Base-by-base conservation (phyloP, 2,888 invertebrate genomes). In the Amaurobius ferox region DNA sequence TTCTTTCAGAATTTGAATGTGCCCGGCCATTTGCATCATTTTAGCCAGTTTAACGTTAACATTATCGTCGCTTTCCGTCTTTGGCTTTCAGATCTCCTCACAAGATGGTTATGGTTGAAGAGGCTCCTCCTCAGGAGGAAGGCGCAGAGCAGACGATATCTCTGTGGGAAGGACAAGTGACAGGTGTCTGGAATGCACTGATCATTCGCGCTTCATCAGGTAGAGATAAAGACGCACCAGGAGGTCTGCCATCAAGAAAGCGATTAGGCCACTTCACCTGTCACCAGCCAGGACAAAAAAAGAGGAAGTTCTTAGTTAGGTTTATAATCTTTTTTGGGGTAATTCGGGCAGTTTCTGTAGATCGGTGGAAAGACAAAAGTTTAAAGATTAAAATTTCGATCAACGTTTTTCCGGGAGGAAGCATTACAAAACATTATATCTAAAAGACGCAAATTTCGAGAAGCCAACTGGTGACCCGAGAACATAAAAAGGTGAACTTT, bases 121-220 rank as follows among this genome's bases (percentile, higher is more conserved):
- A 1, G 23, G 6, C 11, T 55, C 23, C 23, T 55, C 23, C 19
- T 3, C 5, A 1, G 44, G 44, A 6, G 6, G 44, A 16, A 23
- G 55, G 55, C 3, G 23, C 3, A 23, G 23, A 55, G 16, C 23
- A 55, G 55, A 55, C 55, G 55, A 55, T 55, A 55, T 55, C 55
- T 55, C 55, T 16, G 3, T 6, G 11, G 16, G 55, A 55, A 23
- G 23, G 23, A 6, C 81, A 55, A 62, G 74, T 81, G 81, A 81
- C 81, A 81, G 81, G 81, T 81, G 81, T 74, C 81, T 32, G 74
- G 70, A 74, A 68, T 70, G 68, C 35, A 62, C 61, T 55, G 73
- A 80, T 80, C 80, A 80, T 35, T 81, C 35, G 23, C 81, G 81
- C 81, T 81, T 76, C 74, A 68, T 68, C 81, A 74, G 74, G 30